Base-by-base conservation (phyloP, 1,140 invertebrate genomes). In the Panagrolaimus sp. region DNA sequence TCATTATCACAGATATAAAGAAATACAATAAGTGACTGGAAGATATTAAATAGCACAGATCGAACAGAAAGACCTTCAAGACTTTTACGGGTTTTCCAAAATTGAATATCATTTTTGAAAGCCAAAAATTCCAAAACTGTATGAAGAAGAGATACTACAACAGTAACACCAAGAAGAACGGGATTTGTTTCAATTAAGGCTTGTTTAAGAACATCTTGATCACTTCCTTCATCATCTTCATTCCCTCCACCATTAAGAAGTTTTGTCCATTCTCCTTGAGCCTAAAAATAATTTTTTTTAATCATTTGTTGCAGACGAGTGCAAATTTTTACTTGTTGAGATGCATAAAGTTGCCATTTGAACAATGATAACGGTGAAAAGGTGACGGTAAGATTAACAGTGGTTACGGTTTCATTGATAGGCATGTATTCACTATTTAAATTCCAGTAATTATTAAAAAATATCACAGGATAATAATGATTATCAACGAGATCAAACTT, bases 71-170 rank as follows among this genome's bases (percentile, higher is more conserved):
- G 86, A 48, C 96, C 96, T 87, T 98, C 96, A 38, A 98, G 85
- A 6, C 93, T 94, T 83, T 97, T 93, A 45, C 95, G 88, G 79
- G 96, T 95, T 72, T 94, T 94, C 96, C 96, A 99, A 83, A 99
- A 99, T 86, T 99, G 96, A 81, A 99, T 98, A 85, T 99, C 91
- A 87, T 99, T 99, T 87, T 99, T 99, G 84, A 99, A 99, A 65
- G 96, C 96, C 43, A 99, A 86, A 77, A 99, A 89, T 84, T 99
- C 96, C 87, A 99, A 98, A 58, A 98, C 88, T 75, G 91, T 96
- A 85, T 99, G 96, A 3, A 98, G 86, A 43, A 98, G 88, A 4
- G 96, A 98, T 0, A 99, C 90, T 69, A 89, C 86, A 67, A 98
- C 89, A 14, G 96, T 99, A 46, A 97, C 83, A 58, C 73, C 94